Percentiles rank a stretch among this genome's conserved stretches.
These are phyloP conservation scores for Nymphalis c-album DNA, from an alignment of 2,888 invertebrate genomes.

Conservation along the genomic window DNA sequence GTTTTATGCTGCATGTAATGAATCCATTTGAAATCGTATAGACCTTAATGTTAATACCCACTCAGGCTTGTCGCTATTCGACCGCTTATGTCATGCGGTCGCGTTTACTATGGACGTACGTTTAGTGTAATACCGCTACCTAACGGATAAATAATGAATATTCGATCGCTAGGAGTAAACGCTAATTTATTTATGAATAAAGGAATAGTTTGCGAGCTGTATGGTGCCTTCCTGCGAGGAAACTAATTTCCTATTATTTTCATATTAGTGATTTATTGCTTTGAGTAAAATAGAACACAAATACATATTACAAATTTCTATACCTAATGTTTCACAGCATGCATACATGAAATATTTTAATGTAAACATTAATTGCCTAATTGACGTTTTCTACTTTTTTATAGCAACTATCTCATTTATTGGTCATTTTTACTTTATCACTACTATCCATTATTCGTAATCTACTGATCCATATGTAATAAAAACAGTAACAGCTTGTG, in stretches of 20 bases:
- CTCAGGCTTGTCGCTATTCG: no score
- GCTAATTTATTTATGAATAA: constrained; percentile 29
- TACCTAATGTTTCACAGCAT: neutral
- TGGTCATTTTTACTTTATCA: no score
- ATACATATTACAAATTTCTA: neutral
- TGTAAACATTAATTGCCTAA: no score
- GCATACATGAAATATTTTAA: neutral
- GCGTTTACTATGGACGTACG: neutral
- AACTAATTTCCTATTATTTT: constrained; percentile 21
- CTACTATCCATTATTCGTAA: no score
- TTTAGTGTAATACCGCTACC: neutral
- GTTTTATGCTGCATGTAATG: no score
- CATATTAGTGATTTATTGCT: constrained; percentile 18
- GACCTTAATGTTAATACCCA: no score
- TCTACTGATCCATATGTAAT: no score
- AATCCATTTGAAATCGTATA: no score
- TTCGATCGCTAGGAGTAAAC: constrained; percentile 22
- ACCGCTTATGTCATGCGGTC: no score
- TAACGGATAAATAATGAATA: constrained; percentile 28
- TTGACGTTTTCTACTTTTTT: no score
- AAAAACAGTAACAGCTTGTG: no score
- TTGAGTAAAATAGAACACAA: neutral
- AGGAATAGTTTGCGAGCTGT: constrained; percentile 22
- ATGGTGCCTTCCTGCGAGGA: constrained; percentile 15
- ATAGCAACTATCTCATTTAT: no score